Evolutionary conservation across 2,797 vertebrate genomes (phyloP).

Genomic region (Phataginus tetradactyla): DNA sequence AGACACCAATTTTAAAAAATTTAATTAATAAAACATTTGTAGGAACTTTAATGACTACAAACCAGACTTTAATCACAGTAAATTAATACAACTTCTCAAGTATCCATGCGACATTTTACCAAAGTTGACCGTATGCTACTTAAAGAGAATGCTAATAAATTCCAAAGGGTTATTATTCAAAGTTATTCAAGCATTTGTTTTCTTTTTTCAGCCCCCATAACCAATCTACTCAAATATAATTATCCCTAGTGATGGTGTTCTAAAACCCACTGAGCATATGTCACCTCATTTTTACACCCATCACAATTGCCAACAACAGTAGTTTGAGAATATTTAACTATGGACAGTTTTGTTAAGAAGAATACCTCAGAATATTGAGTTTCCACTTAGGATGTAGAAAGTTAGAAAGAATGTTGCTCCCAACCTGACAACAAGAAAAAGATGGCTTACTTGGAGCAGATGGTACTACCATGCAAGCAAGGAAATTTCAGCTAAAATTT

Average conservation of each 20-base stretch:
- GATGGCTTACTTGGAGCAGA: background rate
- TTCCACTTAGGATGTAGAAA: background rate
- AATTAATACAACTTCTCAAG: slow-evolving; percentile 27
- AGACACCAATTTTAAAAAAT: slow-evolving; percentile 33
- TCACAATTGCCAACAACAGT: background rate
- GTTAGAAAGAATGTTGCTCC: background rate
- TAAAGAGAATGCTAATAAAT: slow-evolving; percentile 41
- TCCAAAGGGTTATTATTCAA: background rate
- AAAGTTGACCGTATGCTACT: background rate
- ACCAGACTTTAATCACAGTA: slow-evolving; percentile 19
- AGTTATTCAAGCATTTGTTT: background rate
- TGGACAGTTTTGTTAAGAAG: background rate
- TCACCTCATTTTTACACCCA: background rate
- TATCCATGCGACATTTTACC: slow-evolving; percentile 2
- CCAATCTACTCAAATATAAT: slow-evolving; percentile 13
- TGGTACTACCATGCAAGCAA: background rate
- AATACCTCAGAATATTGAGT: background rate
- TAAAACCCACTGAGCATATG: background rate
- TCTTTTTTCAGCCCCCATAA: background rate
- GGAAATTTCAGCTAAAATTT: background rate
- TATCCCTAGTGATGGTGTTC: background rate
- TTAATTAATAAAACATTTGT: background rate
- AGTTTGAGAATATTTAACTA: background rate
- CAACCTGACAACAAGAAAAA: background rate
- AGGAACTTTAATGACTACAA: slow-evolving; percentile 33